These are phyloP conservation scores for Tenebrosternarchus preto DNA, from an alignment of 2,113 vertebrate species.

Conservation along the genomic window DNA sequence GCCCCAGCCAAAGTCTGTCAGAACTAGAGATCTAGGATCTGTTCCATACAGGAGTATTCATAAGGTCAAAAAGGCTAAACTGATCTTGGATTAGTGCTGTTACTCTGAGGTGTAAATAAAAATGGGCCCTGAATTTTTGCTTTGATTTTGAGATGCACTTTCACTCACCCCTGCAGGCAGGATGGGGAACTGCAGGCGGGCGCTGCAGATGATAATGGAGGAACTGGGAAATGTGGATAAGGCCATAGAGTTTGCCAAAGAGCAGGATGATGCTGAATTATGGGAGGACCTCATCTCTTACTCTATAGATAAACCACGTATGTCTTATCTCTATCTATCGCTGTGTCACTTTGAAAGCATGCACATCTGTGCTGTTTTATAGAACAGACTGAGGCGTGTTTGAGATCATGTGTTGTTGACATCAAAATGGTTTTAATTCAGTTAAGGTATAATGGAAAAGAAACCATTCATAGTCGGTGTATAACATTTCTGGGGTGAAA, in stretches of 20 bases:
- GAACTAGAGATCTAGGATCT: no score
- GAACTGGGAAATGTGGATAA: slow-evolving; percentile 93
- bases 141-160: neutral
- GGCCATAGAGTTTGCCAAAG: slow-evolving; percentile 98
- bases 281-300: slow-evolving; percentile 98
- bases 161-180: slow-evolving; percentile 75
- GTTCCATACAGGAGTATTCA: no score
- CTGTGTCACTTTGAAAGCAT: neutral
- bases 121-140: neutral
- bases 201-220: slow-evolving; percentile 99
- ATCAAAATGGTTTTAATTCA: neutral
- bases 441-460: neutral
- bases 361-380: neutral
- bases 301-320: slow-evolving; percentile 98
- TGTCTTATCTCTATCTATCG: slow-evolving; percentile 42
- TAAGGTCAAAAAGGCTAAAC: no score
- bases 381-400: neutral
- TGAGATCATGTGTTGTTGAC: neutral
- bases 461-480: neutral
- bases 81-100: no score
- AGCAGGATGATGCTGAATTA: slow-evolving; percentile 94
- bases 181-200: slow-evolving; percentile 96
- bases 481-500: no score
- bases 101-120: no score
- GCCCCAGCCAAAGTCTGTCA: neutral